Conservation (phyloP, 1,140 invertebrate genomes). For the Bactericera cockerelli region DNA sequence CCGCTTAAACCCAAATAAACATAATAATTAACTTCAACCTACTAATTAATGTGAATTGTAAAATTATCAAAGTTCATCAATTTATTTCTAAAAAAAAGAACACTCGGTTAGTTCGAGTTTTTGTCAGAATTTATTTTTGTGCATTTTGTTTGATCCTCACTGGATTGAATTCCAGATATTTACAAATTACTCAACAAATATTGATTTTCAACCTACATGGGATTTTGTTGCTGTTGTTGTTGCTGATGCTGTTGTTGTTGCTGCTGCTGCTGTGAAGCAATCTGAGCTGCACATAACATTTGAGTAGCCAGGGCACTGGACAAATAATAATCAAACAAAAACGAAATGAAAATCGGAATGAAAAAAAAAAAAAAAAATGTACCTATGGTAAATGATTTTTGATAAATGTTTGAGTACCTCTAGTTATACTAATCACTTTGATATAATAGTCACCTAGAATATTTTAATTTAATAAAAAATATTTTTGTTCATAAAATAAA, state of each 20-base stretch:
- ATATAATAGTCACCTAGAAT: too few species aligned
- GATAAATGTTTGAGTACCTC: too few species aligned
- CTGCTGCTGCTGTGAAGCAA: conserved; percentile 67
- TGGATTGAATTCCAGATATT: conserved; percentile 14
- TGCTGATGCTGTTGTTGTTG: too few species aligned
- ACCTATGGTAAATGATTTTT: too few species aligned
- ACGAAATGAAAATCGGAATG: background rate
- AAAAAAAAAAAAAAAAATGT: background rate
- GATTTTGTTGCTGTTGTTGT: too few species aligned
- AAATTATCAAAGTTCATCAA: conserved; percentile 1
- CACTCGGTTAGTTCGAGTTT: background rate
- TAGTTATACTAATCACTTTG: too few species aligned
- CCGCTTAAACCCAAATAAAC: too few species aligned
- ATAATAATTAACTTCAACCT: too few species aligned
- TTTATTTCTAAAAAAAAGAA: conserved; percentile 1
- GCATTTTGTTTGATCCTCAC: conserved; percentile 3
- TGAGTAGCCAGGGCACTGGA: conserved; percentile 89
- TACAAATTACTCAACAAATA: conserved; percentile 12
- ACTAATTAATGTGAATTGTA: too few species aligned
- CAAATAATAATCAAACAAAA: conserved; percentile 26
- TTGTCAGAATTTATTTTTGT: background rate
- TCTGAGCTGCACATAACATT: conserved; percentile 81
- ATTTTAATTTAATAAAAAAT: too few species aligned
- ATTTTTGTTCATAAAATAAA: too few species aligned
- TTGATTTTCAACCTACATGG: conserved; percentile 57